Base-by-base conservation (phyloP, 2,888 invertebrate genomes). In the Aporophyla lueneburgensis region DNA sequence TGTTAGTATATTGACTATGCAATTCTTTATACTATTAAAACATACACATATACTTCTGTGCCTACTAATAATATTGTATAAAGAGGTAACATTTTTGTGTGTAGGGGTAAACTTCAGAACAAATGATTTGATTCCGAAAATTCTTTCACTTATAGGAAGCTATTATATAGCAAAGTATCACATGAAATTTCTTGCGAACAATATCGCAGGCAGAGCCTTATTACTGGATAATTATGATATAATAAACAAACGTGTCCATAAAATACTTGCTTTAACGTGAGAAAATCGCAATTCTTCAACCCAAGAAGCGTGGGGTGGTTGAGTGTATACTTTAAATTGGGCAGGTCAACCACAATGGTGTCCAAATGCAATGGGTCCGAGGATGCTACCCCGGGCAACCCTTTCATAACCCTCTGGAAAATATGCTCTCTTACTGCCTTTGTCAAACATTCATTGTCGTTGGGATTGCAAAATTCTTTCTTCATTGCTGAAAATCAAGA, bases 311-410 rank as follows among this genome's bases (percentile, higher is more conserved):
- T 62, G 24, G 74, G 67, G n/a, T 72, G 75, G 10, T 59, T 54
- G 0, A 85, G 73, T 1, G 27, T 40, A 49, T 79, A 78, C 6
- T 72, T 72, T 16, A 76, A 53, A 21, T 73, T 27, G 0, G 71
- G 71, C 0, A 67, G 33, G 46, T 74, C 65, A 27, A 54, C 72
- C 9, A 49, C 40, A 14, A 85, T 49, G 56, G 46, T 40, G 10
- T 72, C 71, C 21, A 71, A 21, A 5, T 33, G 49, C 27, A 85
- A 24, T 54, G 83, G 83, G 58, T 85, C 85, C 5, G 76, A 85
- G 12, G 76, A 43, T 24, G 74, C 72, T 27, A 85, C 67, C 54
- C 74, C 80, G 51, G 69, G 61, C n/a, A 74, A 33, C 33, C 85
- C 85, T 4, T 53, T 53, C 7, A 82, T 70, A 24, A 85, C 51